Evolutionary conservation across 2,113 vertebrate genomes (phyloP).

Genomic region (Aphyosemion australe): DNA sequence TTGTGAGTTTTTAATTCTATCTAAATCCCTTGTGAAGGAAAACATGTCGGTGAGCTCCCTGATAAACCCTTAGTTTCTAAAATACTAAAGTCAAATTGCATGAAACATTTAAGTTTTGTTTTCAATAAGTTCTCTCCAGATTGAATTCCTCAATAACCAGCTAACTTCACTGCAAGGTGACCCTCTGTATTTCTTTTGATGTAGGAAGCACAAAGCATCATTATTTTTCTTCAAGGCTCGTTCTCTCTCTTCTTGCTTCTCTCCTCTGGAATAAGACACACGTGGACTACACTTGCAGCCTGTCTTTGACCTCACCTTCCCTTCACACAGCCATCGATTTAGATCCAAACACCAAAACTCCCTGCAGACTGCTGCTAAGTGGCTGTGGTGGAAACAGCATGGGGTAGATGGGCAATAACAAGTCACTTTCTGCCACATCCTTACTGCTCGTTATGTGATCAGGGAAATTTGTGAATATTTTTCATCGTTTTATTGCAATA

Average conservation of each 20-base stretch:
- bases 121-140: conserved; percentile 37
- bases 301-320: conserved; percentile 74
- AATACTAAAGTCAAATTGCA: conserved; percentile 1
- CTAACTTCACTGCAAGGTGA: conserved; percentile 66
- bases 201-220: conserved; percentile 61
- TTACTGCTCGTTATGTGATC: conserved; percentile 6
- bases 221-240: conserved; percentile 65
- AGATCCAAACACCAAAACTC: conserved; percentile 54
- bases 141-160: conserved; percentile 29
- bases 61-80: background rate
- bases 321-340: conserved; percentile 34
- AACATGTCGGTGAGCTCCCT: background rate
- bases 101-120: conserved; percentile 19
- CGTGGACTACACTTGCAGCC: conserved; percentile 20
- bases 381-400: conserved; percentile 41
- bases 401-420: background rate
- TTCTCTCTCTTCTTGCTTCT: conserved; percentile 52
- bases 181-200: conserved; percentile 59
- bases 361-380: conserved; percentile 49
- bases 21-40: background rate
- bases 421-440: conserved; percentile 12
- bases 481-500: conserved; percentile 5
- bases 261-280: conserved; percentile 33
- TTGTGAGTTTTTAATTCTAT: too few relatives aligned
- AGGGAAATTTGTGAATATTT: conserved; percentile 10